A percentile compares a stretch with the other conserved stretches of the same genome.
Conservation (phyloP, 2,113 vertebrate species). For the Leucopsar rothschildi region DNA sequence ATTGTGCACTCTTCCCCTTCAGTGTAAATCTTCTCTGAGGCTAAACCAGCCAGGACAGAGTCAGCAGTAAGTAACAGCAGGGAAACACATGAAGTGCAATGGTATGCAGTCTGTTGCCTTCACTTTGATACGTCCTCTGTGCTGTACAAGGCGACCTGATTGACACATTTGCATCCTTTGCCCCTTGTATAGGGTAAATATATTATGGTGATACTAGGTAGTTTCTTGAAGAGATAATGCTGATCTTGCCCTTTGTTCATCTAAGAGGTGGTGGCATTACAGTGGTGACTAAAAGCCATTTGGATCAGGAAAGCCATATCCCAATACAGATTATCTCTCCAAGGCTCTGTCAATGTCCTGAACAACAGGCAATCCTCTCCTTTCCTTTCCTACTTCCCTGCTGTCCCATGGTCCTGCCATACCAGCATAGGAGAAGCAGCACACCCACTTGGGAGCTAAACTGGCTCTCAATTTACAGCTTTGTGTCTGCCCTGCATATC, state of each 20-base stretch:
- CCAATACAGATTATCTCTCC: not conserved
- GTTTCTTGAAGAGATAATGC: not conserved
- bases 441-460: not conserved
- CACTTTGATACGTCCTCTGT: not conserved
- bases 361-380: not conserved
- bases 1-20: not conserved
- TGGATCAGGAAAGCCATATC: not conserved
- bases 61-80: not conserved
- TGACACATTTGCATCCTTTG: not conserved
- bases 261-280: not conserved
- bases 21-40: not conserved
- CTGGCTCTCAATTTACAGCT: not conserved
- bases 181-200: rapidly evolving
- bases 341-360: not conserved
- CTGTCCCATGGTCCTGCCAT: not conserved
- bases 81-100: not conserved
- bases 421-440: not conserved
- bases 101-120: not conserved
- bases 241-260: not conserved
- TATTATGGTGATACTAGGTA: not conserved
- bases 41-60: not conserved
- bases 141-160: not conserved
- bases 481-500: not conserved
- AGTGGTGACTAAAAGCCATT: not conserved
- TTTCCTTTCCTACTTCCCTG: not conserved